Percentiles rank a stretch among this genome's conserved stretches.
phyloP scores from a whole-genome alignment of 2,888 invertebrate genomes.

The Eupithecia tripunctaria region DNA sequence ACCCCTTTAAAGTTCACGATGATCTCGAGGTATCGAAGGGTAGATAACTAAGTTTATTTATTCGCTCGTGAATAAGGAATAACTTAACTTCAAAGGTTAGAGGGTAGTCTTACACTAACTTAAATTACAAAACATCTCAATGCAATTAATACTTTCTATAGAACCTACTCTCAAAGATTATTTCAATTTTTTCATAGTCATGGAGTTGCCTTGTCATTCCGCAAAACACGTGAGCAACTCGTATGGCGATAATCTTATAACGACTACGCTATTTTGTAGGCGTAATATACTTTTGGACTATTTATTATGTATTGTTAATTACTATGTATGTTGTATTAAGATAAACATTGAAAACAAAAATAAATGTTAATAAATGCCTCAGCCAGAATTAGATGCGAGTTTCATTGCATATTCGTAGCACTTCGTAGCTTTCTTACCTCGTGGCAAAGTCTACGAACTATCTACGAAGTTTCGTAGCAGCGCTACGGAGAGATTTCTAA shows the following conservation, averaged over 20 bases:
- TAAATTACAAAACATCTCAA: constrained; percentile 13
- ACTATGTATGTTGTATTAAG: constrained; percentile 85
- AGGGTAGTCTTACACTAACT: constrained; percentile 3
- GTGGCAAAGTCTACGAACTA: constrained; percentile 1
- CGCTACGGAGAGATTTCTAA: background rate
- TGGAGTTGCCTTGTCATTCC: constrained; percentile 77
- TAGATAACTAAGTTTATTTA: constrained; percentile 1
- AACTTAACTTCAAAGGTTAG: constrained; percentile 7
- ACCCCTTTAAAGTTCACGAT: constrained; percentile 1
- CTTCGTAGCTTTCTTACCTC: constrained; percentile 21
- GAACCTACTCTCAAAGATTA: constrained; percentile 61
- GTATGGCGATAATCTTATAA: constrained; percentile 83
- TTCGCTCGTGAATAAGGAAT: constrained; percentile 12
- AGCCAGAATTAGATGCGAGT: constrained; percentile 75
- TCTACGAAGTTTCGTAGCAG: constrained; percentile 14
- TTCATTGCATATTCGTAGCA: constrained; percentile 47
- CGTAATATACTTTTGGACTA: constrained; percentile 86
- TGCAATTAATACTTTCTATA: constrained; percentile 20
- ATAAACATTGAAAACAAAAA: constrained; percentile 81
- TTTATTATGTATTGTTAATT: constrained; percentile 85
- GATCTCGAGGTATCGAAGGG: background rate
- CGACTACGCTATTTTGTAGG: constrained; percentile 85
- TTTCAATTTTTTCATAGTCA: constrained; percentile 72
- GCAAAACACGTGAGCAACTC: constrained; percentile 76
- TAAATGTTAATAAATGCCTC: constrained; percentile 86